Percentiles rank a stretch among this genome's conserved stretches.
Evolutionary conservation across 2,797 vertebrate species (phyloP).

Genomic region (Micromesistius poutassou): DNA sequence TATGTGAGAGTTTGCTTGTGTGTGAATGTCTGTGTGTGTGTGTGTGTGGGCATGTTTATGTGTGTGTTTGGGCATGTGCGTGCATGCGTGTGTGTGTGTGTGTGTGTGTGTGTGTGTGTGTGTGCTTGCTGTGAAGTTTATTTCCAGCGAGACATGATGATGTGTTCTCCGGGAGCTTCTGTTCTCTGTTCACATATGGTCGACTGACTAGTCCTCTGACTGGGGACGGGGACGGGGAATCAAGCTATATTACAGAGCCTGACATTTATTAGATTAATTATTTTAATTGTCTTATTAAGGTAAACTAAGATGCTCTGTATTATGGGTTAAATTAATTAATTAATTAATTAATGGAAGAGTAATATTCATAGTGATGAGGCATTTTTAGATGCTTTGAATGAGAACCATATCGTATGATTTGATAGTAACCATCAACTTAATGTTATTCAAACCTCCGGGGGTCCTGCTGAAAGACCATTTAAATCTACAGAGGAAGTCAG

Average conservation of each 20-base stretch:
- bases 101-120: conserved; percentile 28
- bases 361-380: conserved; percentile 1
- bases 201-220: neutral
- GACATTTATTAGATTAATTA: no score
- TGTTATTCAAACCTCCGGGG: neutral
- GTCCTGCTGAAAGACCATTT: neutral
- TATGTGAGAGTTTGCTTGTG: conserved; percentile 12
- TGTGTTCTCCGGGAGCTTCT: conserved; percentile 48
- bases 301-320: no score
- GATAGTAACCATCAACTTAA: neutral
- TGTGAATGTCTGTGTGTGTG: conserved; percentile 19
- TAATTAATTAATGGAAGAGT: neutral
- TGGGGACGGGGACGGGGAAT: neutral
- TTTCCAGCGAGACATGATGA: conserved; percentile 41
- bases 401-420: neutral
- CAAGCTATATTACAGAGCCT: no score
- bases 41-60: conserved; percentile 16
- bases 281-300: no score
- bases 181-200: conserved; percentile 34
- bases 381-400: neutral
- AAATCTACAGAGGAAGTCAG: neutral
- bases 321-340: no score
- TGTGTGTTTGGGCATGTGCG: conserved; percentile 23
- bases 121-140: conserved; percentile 19
- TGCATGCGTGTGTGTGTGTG: conserved; percentile 23